Conservation (phyloP, 1,140 invertebrate genomes). For the Sitobion miscanthi region DNA sequence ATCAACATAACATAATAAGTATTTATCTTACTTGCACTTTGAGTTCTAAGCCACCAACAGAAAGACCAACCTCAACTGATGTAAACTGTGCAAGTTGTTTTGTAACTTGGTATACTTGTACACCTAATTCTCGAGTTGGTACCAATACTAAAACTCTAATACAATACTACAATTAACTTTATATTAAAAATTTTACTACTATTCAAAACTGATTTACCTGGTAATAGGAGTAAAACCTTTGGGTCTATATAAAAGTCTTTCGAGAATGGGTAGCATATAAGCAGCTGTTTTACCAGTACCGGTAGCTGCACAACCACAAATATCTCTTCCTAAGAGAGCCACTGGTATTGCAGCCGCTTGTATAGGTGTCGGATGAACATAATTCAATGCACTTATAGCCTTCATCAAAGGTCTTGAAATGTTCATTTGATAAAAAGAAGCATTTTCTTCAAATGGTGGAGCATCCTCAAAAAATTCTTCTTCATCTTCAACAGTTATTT, state of each 20-base stretch:
- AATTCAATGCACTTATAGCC: slow-evolving; percentile 86
- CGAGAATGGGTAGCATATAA: slow-evolving; percentile 97
- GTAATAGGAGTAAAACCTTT: slow-evolving; percentile 72
- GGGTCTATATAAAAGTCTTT: slow-evolving; percentile 85
- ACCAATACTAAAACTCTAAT: slow-evolving; percentile 88
- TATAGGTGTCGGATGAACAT: slow-evolving; percentile 94
- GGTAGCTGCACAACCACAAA: slow-evolving; percentile 96
- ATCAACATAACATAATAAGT: background rate
- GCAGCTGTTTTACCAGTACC: slow-evolving; percentile 98
- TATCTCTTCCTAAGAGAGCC: slow-evolving; percentile 86
- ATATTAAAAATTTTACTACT: background rate
- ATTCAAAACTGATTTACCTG: slow-evolving; percentile 56
- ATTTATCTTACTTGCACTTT: slow-evolving; percentile 76
- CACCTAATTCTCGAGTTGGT: slow-evolving; percentile 95
- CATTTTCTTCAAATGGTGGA: slow-evolving; percentile 72
- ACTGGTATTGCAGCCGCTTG: slow-evolving; percentile 94
- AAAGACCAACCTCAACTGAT: slow-evolving; percentile 78
- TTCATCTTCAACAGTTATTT: slow-evolving; percentile 62
- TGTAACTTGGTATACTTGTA: slow-evolving; percentile 94
- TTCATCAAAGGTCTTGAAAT: slow-evolving; percentile 80
- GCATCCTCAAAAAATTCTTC: slow-evolving; percentile 79
- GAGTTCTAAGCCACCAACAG: slow-evolving; percentile 92
- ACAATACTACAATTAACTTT: slow-evolving; percentile 40
- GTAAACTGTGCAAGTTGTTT: slow-evolving; percentile 90
- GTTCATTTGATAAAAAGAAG: slow-evolving; percentile 92